Evolutionary conservation across 1,140 invertebrate species (phyloP).

Genomic region (Meloidogyne exigua): DNA sequence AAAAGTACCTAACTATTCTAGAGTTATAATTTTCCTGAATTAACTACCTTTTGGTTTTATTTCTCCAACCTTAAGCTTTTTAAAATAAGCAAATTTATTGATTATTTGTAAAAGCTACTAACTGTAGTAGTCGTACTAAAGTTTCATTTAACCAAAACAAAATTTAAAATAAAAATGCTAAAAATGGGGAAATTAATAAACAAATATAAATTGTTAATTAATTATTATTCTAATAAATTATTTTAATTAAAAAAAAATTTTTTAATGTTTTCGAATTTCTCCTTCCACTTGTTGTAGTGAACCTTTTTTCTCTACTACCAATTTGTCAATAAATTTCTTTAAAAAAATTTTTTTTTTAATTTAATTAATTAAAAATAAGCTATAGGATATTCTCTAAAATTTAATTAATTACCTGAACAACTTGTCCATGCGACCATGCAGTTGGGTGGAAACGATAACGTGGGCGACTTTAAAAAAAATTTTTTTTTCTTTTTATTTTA

Average conservation of each 20-base stretch:
- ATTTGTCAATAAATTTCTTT: slow-evolving; percentile 23
- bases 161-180: not conserved
- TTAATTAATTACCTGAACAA: slow-evolving; percentile 41
- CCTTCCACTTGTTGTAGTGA: slow-evolving; percentile 21
- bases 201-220: not conserved
- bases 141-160: not conserved
- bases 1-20: too few species aligned
- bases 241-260: not conserved
- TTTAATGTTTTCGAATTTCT: slow-evolving; percentile 21
- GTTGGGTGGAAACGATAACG: slow-evolving; percentile 62
- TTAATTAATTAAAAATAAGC: slow-evolving; percentile 47
- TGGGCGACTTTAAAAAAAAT: not conserved
- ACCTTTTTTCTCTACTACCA: slow-evolving; percentile 8
- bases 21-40: too few species aligned
- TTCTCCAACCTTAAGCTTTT: not conserved
- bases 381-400: not conserved
- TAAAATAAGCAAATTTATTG: not conserved
- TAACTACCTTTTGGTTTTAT: not conserved
- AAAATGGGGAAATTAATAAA: not conserved
- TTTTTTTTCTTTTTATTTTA: slow-evolving; percentile 44
- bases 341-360: slow-evolving; percentile 28
- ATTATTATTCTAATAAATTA: slow-evolving; percentile 6
- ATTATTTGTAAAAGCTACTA: not conserved
- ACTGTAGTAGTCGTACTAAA: too few species aligned
- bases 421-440: slow-evolving; percentile 61